A percentile compares a stretch with the other conserved stretches of the same genome.
These are phyloP conservation scores for Pteropus rufus DNA, from an alignment of 2,797 vertebrate species.

Conservation along the genomic window DNA sequence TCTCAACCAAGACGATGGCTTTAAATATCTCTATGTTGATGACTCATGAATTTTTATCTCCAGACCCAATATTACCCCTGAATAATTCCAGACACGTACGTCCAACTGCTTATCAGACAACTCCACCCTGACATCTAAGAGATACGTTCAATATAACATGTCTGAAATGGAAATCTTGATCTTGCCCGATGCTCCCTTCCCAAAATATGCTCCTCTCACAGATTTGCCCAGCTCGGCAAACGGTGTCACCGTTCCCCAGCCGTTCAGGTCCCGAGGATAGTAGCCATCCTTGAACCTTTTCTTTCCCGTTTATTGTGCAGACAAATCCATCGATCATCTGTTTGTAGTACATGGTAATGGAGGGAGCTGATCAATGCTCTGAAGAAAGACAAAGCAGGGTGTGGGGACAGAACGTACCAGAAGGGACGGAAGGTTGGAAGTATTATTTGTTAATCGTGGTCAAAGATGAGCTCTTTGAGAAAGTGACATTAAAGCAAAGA, in stretches of 20 bases:
- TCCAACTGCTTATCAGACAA: not conserved
- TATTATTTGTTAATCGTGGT: not conserved
- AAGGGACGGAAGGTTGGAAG: not conserved
- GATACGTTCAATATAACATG: slow-evolving; percentile 4
- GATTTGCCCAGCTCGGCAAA: not conserved
- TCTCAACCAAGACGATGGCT: not conserved
- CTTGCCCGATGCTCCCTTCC: not conserved
- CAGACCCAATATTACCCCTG: not conserved
- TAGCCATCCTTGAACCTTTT: not conserved
- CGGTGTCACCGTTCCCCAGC: not conserved
- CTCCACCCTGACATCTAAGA: slow-evolving; percentile 10
- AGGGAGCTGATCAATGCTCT: not conserved
- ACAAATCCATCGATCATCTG: not conserved
- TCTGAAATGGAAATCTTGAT: slow-evolving; percentile 4
- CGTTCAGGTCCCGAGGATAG: not conserved
- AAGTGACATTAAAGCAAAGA: not conserved
- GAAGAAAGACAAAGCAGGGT: not conserved
- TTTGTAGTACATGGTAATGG: not conserved
- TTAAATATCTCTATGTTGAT: not conserved
- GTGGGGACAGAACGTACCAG: not conserved
- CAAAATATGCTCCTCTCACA: not conserved
- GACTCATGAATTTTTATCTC: slow-evolving; percentile 40
- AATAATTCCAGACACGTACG: slow-evolving; percentile 42
- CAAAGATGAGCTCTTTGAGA: not conserved
- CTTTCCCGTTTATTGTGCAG: not conserved